Base-by-base conservation (phyloP, 35 echinoderm and acorn worm species). In the Heliocidaris erythrogramma region DNA sequence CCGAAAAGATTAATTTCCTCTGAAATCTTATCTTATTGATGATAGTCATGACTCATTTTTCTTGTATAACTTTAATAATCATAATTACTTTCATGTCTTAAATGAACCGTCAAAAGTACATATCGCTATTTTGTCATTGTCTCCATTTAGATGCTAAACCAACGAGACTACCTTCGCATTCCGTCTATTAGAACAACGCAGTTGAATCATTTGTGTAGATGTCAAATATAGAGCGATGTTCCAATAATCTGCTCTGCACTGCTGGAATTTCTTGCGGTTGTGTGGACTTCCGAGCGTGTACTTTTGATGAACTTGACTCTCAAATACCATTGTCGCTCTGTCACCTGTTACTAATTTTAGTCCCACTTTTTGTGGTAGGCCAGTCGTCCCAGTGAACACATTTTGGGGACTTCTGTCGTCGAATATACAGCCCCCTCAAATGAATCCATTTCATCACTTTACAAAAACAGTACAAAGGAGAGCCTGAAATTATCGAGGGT, bases 311-410 rank as follows among this genome's bases (percentile, higher is more conserved):
- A 89, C 87, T 89, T 89, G 87, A 89, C 87, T 89, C 30, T 89
- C 16, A 89, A 89, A 89, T 89, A 89, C 87, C 87, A 48, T 32
- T 17, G 87, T 48, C 7, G 31, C 14, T 89, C 11, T 89, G 87
- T 89, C 87, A 89, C 87, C 87, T 89, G 87, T 48, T 89, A 47
- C 87, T 48, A 89, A 89, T 89, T 89, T 89, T 89, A 78, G 65
- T 78, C 65, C 65, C 65, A 78, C 65, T 78, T 78, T 78, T 78
- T 78, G 65, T 78, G 65, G 65, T 18, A 27, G 27, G 18, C 27
- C 65, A 27, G n/a, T 78, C 65, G 65, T 78, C 14, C 65, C 14
- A 78, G 21, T 78, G 65, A 2, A 78, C 65, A 78, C 65, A 6
- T 78, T 78, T 18, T 24, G 65, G 35, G 65, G 65, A n/a, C 65